Conservation (phyloP, 2,113 vertebrate species). For the Tamias sibiricus region DNA sequence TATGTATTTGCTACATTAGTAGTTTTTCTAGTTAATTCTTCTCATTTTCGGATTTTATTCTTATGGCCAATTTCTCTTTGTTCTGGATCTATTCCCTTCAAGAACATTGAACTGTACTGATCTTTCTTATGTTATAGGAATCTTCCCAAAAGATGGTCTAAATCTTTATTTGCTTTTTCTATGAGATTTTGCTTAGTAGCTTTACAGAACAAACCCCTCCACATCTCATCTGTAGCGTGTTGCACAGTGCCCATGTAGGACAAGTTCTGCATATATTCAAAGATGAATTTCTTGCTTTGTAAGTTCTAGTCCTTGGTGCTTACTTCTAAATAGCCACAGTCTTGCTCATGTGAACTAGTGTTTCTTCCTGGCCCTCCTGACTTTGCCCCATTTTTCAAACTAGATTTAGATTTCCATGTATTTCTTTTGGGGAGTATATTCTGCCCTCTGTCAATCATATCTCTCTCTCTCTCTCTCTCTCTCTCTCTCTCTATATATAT, state of each 20-base stretch:
- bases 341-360: background rate
- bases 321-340: background rate
- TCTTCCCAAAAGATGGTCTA: background rate
- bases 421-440: background rate
- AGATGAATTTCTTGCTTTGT: background rate
- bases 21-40: background rate
- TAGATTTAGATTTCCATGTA: background rate
- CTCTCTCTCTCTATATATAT: no score
- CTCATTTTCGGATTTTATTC: background rate
- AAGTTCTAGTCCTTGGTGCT: background rate
- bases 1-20: background rate
- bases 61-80: background rate
- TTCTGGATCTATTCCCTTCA: background rate
- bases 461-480: no score
- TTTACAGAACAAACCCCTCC: background rate
- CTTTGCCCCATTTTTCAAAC: background rate
- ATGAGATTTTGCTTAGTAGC: background rate
- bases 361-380: background rate
- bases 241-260: no score
- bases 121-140: background rate
- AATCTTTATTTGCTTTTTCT: background rate
- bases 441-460: background rate
- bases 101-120: background rate
- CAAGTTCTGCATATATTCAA: background rate
- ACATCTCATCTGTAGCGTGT: background rate